Evolutionary conservation across 2,888 invertebrate genomes (phyloP).

Genomic region (Steinernema hermaphroditum): DNA sequence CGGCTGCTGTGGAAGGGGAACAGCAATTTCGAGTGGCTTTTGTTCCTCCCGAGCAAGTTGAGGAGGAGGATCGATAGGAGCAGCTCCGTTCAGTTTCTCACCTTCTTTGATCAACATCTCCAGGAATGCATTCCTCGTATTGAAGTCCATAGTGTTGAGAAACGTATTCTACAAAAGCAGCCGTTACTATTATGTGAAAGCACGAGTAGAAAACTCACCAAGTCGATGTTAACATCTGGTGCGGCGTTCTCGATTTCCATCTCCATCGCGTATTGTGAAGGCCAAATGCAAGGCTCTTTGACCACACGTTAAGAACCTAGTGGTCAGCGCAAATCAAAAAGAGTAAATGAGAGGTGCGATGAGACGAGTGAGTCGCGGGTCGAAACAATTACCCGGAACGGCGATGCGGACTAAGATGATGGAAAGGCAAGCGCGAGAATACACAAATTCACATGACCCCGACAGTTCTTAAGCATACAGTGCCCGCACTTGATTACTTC

Average conservation of each 20-base stretch:
- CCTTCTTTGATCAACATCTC: background rate
- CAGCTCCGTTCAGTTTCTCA: background rate
- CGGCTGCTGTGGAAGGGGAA: background rate
- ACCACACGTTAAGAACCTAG: background rate
- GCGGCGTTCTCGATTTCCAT: slow-evolving; percentile 11
- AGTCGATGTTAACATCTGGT: background rate
- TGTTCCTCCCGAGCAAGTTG: background rate
- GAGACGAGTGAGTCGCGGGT: slow-evolving; percentile 7
- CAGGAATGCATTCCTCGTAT: background rate
- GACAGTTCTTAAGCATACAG: slow-evolving; percentile 31
- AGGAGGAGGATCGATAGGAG: background rate
- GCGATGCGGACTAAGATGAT: slow-evolving; percentile 10
- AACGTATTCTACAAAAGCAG: background rate
- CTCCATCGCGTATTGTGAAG: background rate
- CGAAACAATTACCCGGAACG: slow-evolving; percentile 27
- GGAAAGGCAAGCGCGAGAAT: slow-evolving; percentile 21
- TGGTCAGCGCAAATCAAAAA: background rate
- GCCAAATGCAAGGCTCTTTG: no score
- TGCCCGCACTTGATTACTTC: slow-evolving; percentile 18
- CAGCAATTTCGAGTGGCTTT: background rate
- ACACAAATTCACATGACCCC: slow-evolving; percentile 31
- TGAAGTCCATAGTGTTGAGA: background rate
- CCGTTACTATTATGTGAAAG: background rate
- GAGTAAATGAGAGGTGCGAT: slow-evolving; percentile 10
- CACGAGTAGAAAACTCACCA: background rate